phyloP scores from a whole-genome alignment of 2,113 vertebrate species.

The Pteropus alecto region DNA sequence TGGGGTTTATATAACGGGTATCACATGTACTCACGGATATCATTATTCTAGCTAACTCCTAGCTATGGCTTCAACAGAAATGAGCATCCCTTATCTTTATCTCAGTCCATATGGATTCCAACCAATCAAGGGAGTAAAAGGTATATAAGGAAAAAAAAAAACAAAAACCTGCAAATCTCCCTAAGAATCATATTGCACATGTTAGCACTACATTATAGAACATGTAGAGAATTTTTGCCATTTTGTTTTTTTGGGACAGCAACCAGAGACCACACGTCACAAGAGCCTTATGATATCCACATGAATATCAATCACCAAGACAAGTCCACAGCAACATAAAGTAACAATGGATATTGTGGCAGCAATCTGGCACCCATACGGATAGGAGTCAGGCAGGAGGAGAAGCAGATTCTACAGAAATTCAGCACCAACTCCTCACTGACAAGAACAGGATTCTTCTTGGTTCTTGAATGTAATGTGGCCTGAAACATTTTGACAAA shows the following conservation, averaged over 20 bases:
- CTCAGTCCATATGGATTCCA: background rate
- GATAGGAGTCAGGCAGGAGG: accelerated
- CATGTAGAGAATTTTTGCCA: background rate
- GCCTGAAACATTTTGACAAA: background rate
- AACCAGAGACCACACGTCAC: background rate
- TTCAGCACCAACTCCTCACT: background rate
- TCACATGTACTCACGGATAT: background rate
- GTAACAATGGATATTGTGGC: background rate
- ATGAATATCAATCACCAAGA: background rate
- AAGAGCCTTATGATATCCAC: background rate
- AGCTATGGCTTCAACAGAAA: background rate
- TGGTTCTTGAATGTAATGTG: background rate
- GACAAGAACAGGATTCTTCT: background rate
- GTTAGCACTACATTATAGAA: background rate
- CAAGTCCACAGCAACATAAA: background rate
- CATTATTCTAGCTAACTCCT: background rate
- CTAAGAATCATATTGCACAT: background rate
- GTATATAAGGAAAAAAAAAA: background rate
- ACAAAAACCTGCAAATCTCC: background rate
- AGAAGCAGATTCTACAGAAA: background rate
- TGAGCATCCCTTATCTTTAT: background rate
- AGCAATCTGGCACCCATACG: background rate
- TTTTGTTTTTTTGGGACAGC: background rate
- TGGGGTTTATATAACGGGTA: background rate
- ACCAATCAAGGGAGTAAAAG: background rate